phyloP scores from a whole-genome alignment of 2,888 invertebrate species.

The Phyllotreta cruciferae region DNA sequence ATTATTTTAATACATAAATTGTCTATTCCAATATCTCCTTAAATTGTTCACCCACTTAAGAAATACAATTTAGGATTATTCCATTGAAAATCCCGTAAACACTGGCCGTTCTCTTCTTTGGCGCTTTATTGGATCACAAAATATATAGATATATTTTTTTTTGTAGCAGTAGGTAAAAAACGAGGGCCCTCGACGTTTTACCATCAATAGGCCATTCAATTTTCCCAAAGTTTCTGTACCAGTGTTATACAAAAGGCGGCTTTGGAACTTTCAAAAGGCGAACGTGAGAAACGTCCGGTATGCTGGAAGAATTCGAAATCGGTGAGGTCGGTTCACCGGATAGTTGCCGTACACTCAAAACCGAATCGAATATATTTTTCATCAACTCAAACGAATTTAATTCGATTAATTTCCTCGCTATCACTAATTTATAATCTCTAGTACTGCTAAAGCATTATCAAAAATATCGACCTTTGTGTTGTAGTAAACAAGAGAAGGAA shows the following conservation, averaged over 20 bases:
- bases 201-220: conserved; percentile 31
- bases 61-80: no score
- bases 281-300: conserved; percentile 52
- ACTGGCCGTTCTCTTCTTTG: background rate
- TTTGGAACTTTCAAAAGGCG: conserved; percentile 51
- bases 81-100: background rate
- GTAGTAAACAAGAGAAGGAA: no score
- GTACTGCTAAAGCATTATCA: no score
- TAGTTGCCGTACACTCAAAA: no score
- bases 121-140: conserved; percentile 2
- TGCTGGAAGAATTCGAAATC: conserved; percentile 48
- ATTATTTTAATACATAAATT: no score
- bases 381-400: no score
- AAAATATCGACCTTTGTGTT: no score
- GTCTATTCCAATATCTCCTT: no score
- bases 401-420: no score
- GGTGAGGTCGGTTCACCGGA: conserved; percentile 29
- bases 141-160: conserved; percentile 1
- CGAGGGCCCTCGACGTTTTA: conserved; percentile 33
- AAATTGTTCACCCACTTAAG: no score
- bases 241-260: conserved; percentile 46
- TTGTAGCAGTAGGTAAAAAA: conserved; percentile 21
- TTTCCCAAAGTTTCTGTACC: conserved; percentile 47
- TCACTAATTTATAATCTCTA: no score
- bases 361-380: no score